Conservation (phyloP, 2,888 invertebrate genomes). For the Scelioninae gen. 2 region DNA sequence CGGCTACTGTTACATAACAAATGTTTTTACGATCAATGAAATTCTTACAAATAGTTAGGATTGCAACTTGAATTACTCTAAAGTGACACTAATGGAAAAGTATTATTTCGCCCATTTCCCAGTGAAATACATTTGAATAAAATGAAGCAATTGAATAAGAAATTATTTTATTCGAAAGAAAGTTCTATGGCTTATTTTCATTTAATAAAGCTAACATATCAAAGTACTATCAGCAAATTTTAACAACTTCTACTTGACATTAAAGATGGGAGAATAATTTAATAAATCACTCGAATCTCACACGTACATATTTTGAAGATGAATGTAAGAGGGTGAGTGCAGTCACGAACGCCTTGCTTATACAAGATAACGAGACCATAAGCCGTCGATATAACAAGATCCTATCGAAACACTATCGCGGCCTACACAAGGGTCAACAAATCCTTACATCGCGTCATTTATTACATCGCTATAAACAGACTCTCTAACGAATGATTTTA, state of each 20-base stretch:
- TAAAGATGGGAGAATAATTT: conserved; percentile 60
- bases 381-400: conserved; percentile 67
- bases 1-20: too few relatives aligned
- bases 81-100: too few relatives aligned
- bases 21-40: too few relatives aligned
- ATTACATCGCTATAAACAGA: conserved; percentile 40
- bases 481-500: conserved; percentile 29
- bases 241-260: conserved; percentile 45
- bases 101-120: too few relatives aligned
- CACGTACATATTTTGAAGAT: conserved; percentile 40
- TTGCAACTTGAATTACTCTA: too few relatives aligned
- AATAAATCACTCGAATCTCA: conserved; percentile 58
- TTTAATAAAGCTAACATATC: background rate
- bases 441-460: conserved; percentile 61
- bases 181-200: conserved; percentile 1
- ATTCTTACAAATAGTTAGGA: too few relatives aligned
- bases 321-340: conserved; percentile 41
- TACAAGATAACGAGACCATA: conserved; percentile 68
- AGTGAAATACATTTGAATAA: too few relatives aligned
- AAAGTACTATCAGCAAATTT: conserved; percentile 5
- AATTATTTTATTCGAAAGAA: background rate
- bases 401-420: conserved; percentile 56
- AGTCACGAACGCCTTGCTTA: conserved; percentile 54
- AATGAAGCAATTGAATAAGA: too few relatives aligned
- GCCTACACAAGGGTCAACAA: conserved; percentile 52